Evolutionary conservation across 2,113 vertebrate species (phyloP), one percentile per base, ranked within the genome.

Genomic region (Chaenogobius annularis): DNA sequence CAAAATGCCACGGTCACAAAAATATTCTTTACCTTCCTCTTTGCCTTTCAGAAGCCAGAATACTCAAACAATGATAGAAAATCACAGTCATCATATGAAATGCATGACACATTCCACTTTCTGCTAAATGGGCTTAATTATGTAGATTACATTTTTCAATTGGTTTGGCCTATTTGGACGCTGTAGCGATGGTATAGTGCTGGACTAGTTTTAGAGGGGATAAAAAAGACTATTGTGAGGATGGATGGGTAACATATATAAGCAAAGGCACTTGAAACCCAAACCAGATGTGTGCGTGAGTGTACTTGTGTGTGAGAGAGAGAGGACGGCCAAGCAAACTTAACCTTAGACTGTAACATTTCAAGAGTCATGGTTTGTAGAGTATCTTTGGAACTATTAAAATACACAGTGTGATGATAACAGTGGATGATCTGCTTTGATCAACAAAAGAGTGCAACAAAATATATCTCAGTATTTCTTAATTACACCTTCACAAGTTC

Each of bases 231-330:
- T 83, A 88, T 89, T 92, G 87, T 73, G 72, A 83, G 66, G 87
- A 88, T 90, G 82, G 78, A 88, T 61, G 56, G 66, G 73, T 69
- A 73, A 75, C 79, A 84, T 85, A 88, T 83, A 91, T 75, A 83
- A 73, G 74, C 73, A 81, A 84, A 89, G 81, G 77, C 77, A 84
- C 88, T 78, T 82, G 67, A 90, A 90, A 93, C 81, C 77, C 65
- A 90, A 93, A 92, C 83, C 90, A 93, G 91, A 92, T 91, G 91
- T 90, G 77, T 88, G 83, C 50, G 10, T 78, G 46, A 68, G 72
- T 69, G 46, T 73, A 59, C 68, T 52, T 54, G 26, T 66, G 70
- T 67, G 70, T 71, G 74, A 48, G 73, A 47, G 68, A 13, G 37
- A 37, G 17, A 3, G 19, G 10, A 40, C 0, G 35, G 22, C 55